phyloP scores from a whole-genome alignment of 2,888 invertebrate genomes.

The Andrena fulva region DNA sequence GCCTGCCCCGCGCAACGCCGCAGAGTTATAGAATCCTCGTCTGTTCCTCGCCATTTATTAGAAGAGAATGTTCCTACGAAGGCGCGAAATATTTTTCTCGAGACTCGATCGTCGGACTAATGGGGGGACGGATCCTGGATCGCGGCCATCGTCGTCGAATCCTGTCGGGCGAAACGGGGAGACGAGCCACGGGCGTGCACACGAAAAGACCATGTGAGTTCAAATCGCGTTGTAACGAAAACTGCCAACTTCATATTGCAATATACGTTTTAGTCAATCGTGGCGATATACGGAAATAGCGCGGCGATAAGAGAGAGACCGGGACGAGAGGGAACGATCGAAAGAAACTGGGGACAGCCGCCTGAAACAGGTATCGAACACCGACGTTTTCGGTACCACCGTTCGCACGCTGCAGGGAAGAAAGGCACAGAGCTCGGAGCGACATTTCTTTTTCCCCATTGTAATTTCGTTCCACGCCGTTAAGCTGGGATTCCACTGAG shows the following conservation, averaged over 20 bases:
- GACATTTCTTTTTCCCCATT: conserved; percentile 38
- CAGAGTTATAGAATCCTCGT: background rate
- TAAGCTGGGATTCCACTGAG: background rate
- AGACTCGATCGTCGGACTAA: conserved; percentile 19
- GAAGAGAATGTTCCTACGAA: conserved; percentile 32
- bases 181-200: conserved; percentile 47
- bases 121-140: background rate
- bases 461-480: conserved; percentile 52
- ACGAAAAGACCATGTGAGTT: conserved; percentile 71
- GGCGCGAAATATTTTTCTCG: conserved; percentile 26
- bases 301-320: conserved; percentile 31
- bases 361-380: conserved; percentile 32
- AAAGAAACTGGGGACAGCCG: conserved; percentile 36
- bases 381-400: conserved; percentile 41
- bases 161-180: background rate
- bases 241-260: conserved; percentile 83
- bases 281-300: conserved; percentile 53
- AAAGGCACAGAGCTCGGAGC: conserved; percentile 44
- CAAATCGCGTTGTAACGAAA: conserved; percentile 80
- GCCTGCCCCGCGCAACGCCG: background rate
- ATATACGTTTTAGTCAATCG: conserved; percentile 81
- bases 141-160: conserved; percentile 38
- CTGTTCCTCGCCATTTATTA: background rate
- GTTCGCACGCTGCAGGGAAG: conserved; percentile 52
- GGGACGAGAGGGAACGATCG: background rate